These are phyloP conservation scores for Ceriagrion tenellum DNA, from an alignment of 2,888 invertebrate genomes.

Conservation along the genomic window DNA sequence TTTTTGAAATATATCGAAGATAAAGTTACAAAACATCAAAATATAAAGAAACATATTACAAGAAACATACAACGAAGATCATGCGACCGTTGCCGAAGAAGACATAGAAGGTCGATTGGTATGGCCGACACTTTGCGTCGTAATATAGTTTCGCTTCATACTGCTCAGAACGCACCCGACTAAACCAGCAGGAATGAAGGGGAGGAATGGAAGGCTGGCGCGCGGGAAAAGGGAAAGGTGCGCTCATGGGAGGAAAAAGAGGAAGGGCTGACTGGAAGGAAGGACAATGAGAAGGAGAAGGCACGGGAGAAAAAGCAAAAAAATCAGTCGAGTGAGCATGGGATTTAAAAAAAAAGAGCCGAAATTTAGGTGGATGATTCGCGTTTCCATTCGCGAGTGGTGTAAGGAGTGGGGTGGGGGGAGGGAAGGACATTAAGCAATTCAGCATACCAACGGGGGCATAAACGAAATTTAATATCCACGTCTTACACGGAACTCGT, in stretches of 20 bases:
- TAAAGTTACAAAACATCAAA: no score
- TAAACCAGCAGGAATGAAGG: not conserved
- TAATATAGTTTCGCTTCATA: no score
- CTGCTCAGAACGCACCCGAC: no score
- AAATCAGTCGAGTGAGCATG: not conserved
- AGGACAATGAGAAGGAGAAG: not conserved
- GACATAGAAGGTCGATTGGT: no score
- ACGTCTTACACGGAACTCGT: not conserved
- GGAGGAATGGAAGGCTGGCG: not conserved
- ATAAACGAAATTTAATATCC: slow-evolving; percentile 24
- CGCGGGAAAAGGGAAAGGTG: not conserved
- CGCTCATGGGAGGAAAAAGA: not conserved
- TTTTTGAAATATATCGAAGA: no score
- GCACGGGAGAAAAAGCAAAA: not conserved
- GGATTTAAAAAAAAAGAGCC: not conserved
- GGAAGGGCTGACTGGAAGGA: not conserved
- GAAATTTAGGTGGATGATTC: not conserved
- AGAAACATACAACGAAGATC: no score
- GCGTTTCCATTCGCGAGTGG: not conserved
- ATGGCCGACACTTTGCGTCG: no score
- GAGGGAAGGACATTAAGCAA: not conserved
- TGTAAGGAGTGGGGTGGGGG: not conserved
- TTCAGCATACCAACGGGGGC: slow-evolving; percentile 16
- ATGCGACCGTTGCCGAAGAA: no score
- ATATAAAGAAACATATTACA: no score